Percentiles rank a stretch among this genome's conserved stretches.
Evolutionary conservation across 2,113 vertebrate genomes (phyloP).

Genomic region (Lepus europaeus): DNA sequence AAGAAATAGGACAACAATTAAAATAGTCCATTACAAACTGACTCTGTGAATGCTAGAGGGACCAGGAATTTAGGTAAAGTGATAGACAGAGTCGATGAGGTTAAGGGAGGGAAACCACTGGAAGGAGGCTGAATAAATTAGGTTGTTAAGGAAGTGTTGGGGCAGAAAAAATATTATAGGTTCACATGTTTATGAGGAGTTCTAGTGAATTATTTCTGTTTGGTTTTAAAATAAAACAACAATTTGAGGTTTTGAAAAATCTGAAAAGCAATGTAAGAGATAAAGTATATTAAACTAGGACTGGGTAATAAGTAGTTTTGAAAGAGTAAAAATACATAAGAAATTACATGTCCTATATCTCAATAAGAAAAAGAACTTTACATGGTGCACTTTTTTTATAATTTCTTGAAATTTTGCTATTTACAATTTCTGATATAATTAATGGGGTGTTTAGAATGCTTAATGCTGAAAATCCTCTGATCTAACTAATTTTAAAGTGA

Average conservation of each 20-base stretch:
- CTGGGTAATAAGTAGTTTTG: not conserved
- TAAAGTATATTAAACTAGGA: not conserved
- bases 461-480: constrained; percentile 82
- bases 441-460: constrained; percentile 84
- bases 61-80: not conserved
- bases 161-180: not conserved
- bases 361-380: constrained; percentile 3
- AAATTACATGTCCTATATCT: not conserved
- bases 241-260: not conserved
- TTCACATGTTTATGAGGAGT: not conserved
- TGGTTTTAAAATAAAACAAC: not conserved
- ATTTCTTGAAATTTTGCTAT: constrained; percentile 68
- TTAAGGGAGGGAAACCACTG: not conserved
- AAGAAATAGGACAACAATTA: not conserved
- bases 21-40: not conserved
- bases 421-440: constrained; percentile 80
- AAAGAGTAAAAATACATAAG: not conserved
- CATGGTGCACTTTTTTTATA: not conserved
- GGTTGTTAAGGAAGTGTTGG: rapidly evolving
- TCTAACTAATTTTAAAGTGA: constrained; percentile 87
- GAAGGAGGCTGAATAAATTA: not conserved
- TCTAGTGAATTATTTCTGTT: not conserved
- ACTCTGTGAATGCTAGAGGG: not conserved
- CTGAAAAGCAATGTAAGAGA: not conserved
- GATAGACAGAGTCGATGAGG: rapidly evolving